Base-by-base conservation (phyloP, 2,888 invertebrate species). In the Nycteola revayana region DNA sequence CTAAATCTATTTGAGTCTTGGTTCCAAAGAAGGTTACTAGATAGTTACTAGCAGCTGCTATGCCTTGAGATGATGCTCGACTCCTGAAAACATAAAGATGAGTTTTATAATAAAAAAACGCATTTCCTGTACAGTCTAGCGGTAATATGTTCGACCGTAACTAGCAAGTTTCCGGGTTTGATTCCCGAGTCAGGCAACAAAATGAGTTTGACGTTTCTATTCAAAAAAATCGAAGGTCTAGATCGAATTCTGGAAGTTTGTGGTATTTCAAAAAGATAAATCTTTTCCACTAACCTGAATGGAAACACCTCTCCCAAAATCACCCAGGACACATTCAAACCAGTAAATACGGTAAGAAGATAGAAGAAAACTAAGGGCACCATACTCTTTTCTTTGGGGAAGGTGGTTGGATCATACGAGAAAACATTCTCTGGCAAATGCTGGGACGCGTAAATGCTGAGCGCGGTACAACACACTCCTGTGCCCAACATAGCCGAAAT, bases 221-320 rank as follows among this genome's bases (percentile, higher is more conserved):
- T n/a, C n/a, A n/a, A n/a, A n/a, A n/a, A n/a, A n/a, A n/a, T n/a
- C n/a, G n/a, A n/a, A n/a, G n/a, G n/a, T n/a, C n/a, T n/a, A n/a
- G n/a, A n/a, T n/a, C n/a, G n/a, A n/a, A n/a, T n/a, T n/a, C n/a
- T n/a, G n/a, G n/a, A n/a, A n/a, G n/a, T n/a, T n/a, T n/a, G n/a
- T n/a, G n/a, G n/a, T n/a, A n/a, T n/a, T n/a, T n/a, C n/a, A n/a
- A n/a, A n/a, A n/a, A n/a, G 10, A 7, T 23, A 9, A 4, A 5
- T 18, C 3, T 1, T 2, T 20, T 4, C 7, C 33, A 41, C 60
- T 71, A 57, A 90, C 90, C 90, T 90, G 46, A 90, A 87, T 0
- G 91, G 90, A 47, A 91, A 91, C 4, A 91, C 83, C 66, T 91
- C 91, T 36, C 90, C 90, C 4, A 91, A 72, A 25, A 91, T 51